Evolutionary conservation across 2,797 vertebrate genomes (phyloP).

Genomic region (Pseudopleuronectes americanus): DNA sequence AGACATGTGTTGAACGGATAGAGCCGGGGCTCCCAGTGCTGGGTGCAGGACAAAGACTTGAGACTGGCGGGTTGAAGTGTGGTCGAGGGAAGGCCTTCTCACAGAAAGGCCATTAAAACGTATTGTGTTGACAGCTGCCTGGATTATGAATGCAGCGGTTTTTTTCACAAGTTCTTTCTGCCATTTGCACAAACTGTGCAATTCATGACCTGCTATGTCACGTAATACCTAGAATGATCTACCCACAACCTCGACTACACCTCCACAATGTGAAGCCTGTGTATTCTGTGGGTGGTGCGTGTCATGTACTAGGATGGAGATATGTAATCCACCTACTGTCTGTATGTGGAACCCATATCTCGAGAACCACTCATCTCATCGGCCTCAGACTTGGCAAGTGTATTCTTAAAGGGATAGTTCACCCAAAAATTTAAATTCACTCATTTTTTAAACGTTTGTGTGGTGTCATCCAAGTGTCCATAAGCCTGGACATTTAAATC

Average conservation of each 20-base stretch:
- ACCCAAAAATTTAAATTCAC: no score
- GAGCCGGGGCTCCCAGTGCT: not conserved
- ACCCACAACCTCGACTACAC: not conserved
- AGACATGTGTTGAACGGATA: slow-evolving; percentile 7
- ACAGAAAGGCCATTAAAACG: slow-evolving; percentile 7
- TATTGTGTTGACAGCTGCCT: slow-evolving; percentile 59
- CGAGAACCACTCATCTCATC: no score
- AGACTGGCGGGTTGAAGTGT: not conserved
- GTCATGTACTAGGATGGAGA: not conserved
- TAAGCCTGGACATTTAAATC: no score
- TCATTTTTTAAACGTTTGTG: no score
- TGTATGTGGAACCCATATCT: no score
- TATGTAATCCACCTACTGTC: not conserved
- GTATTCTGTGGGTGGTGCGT: not conserved
- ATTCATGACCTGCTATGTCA: no score
- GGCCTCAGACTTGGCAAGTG: no score
- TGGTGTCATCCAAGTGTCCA: no score
- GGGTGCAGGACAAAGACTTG: slow-evolving; percentile 46
- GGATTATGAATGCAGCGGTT: slow-evolving; percentile 6
- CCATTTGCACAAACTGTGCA: not conserved
- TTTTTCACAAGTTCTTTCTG: not conserved
- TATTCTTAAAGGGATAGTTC: no score
- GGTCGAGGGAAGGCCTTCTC: not conserved
- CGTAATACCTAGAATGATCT: not conserved
- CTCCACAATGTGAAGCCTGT: not conserved